Conservation (phyloP, 1,140 invertebrate species). For the Anoplolepis gracilipes region DNA sequence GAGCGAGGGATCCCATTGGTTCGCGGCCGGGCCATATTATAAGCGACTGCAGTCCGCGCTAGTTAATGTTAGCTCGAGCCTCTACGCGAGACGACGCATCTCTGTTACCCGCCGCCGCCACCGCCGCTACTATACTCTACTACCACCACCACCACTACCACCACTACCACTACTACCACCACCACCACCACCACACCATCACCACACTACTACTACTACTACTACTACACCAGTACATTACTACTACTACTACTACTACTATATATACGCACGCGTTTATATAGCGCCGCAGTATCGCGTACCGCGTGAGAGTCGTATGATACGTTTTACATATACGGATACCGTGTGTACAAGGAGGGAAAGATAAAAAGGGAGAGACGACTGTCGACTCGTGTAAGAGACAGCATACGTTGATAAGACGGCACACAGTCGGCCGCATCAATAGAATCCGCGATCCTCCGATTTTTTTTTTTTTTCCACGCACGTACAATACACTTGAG, state of each 20-base stretch:
- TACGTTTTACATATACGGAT: not conserved
- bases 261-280: slow-evolving; percentile 45
- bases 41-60: slow-evolving; percentile 83
- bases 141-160: slow-evolving; percentile 1
- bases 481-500: too few species aligned
- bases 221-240: not conserved
- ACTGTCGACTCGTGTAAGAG: slow-evolving; percentile 2
- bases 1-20: slow-evolving; percentile 83
- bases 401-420: slow-evolving; percentile 40
- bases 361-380: not conserved
- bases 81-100: slow-evolving; percentile 83
- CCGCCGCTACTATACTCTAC: not conserved
- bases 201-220: too few species aligned
- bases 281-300: slow-evolving; percentile 37
- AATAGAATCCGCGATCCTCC: slow-evolving; percentile 1
- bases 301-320: slow-evolving; percentile 32
- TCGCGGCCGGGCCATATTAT: slow-evolving; percentile 84
- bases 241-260: not conserved
- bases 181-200: not conserved
- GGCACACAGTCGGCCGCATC: not conserved
- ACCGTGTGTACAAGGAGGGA: not conserved
- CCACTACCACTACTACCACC: not conserved
- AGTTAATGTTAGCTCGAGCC: slow-evolving; percentile 84
- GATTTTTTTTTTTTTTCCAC: not conserved
- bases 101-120: slow-evolving; percentile 57